Conservation (phyloP, 2,113 vertebrate species). For the Tylochromis polylepis region DNA sequence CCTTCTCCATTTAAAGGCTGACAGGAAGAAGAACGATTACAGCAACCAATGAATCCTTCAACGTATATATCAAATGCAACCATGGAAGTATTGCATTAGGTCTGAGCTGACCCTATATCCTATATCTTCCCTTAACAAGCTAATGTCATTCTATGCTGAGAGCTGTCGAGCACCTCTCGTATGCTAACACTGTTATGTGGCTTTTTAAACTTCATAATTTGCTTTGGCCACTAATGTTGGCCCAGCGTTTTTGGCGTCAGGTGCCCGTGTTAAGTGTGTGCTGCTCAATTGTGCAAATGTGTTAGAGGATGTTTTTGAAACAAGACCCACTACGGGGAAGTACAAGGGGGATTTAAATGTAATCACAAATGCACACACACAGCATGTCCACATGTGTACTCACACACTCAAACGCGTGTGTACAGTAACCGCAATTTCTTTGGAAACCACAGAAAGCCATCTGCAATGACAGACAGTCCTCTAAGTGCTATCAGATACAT, state of each 20-base stretch:
- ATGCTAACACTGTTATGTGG: constrained; percentile 57
- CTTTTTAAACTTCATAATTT: constrained; percentile 48
- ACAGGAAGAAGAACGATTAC: not conserved
- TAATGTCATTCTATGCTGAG: constrained; percentile 33
- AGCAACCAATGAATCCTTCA: not conserved
- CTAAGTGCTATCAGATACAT: constrained; percentile 48
- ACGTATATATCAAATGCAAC: not conserved
- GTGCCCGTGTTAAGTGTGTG: constrained; percentile 37
- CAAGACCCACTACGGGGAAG: constrained; percentile 21
- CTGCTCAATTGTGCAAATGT: constrained; percentile 17
- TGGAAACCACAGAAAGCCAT: constrained; percentile 51
- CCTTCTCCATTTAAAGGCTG: not conserved
- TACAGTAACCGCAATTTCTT: constrained; percentile 31
- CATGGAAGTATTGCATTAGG: not conserved
- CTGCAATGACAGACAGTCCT: constrained; percentile 17
- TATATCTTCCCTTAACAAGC: constrained; percentile 12
- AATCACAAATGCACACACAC: not conserved
- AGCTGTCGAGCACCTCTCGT: constrained; percentile 7
- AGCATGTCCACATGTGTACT: not conserved
- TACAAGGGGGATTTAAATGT: constrained; percentile 4
- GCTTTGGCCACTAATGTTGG: constrained; percentile 47
- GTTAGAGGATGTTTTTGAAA: constrained; percentile 46
- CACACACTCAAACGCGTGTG: not conserved
- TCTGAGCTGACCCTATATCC: not conserved
- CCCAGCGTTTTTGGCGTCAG: constrained; percentile 50